A percentile compares a stretch with the other conserved stretches of the same genome.
Evolutionary conservation across 2,113 vertebrate species (phyloP).

Genomic region (Oenanthe melanoleuca): DNA sequence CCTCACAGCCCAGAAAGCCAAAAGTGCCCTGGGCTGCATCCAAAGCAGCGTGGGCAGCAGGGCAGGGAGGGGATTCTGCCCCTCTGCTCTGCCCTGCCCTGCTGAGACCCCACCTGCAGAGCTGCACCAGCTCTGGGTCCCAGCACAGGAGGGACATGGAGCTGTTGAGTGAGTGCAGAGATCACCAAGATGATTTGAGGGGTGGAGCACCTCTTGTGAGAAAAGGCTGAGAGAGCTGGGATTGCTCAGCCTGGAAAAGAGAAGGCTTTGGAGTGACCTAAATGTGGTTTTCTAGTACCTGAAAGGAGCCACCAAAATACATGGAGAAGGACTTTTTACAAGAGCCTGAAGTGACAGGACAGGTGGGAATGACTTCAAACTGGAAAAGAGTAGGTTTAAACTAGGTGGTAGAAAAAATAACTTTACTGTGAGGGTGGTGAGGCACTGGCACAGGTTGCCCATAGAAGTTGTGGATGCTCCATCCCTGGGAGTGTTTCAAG

Average conservation of each 20-base stretch:
- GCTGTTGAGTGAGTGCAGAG: neutral
- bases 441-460: neutral
- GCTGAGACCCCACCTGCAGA: neutral
- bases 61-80: neutral
- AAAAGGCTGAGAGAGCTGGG: neutral
- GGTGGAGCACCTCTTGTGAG: neutral
- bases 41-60: rapidly evolving
- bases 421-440: neutral
- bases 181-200: neutral
- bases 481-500: neutral
- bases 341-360: neutral
- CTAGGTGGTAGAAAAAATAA: neutral
- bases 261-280: neutral
- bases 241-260: neutral
- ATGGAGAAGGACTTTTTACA: neutral
- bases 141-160: too few species aligned
- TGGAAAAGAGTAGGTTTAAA: neutral
- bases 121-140: neutral
- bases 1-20: neutral
- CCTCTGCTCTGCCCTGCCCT: neutral
- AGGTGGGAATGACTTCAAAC: neutral
- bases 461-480: neutral
- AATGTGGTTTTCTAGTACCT: neutral
- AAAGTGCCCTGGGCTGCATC: rapidly evolving
- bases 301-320: neutral